Percentiles rank a stretch among this genome's conserved stretches.
phyloP scores from a whole-genome alignment of 2,113 vertebrate species.

The Petroica traversi region DNA sequence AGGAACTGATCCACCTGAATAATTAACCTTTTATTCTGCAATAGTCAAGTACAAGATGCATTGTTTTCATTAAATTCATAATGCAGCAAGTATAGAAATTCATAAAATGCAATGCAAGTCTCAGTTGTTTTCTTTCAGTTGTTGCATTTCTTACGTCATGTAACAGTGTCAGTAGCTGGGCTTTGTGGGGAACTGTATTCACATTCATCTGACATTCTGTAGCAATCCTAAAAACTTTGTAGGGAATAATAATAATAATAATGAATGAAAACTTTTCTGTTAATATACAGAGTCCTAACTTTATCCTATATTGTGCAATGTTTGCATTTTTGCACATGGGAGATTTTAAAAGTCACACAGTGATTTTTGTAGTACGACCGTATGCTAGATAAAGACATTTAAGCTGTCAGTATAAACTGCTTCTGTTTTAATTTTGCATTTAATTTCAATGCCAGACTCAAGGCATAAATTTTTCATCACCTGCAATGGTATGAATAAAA shows the following conservation, averaged over 20 bases:
- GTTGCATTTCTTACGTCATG: too few relatives aligned
- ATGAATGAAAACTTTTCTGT: slow-evolving; percentile 67
- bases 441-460: slow-evolving; percentile 99
- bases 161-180: slow-evolving; percentile 19
- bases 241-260: slow-evolving; percentile 24
- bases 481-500: slow-evolving; percentile 99
- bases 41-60: slow-evolving; percentile 18
- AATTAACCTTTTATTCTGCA: slow-evolving; percentile 68
- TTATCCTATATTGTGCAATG: slow-evolving; percentile 77
- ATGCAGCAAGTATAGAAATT: slow-evolving; percentile 43
- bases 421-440: slow-evolving; percentile 99
- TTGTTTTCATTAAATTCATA: slow-evolving; percentile 40
- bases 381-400: slow-evolving; percentile 99
- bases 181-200: slow-evolving; percentile 13
- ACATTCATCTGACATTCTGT: neutral
- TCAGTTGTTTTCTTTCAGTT: slow-evolving; percentile 58
- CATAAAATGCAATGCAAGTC: slow-evolving; percentile 49
- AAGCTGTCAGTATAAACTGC: slow-evolving; percentile 99
- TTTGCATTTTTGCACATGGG: slow-evolving; percentile 74
- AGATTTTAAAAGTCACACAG: slow-evolving; percentile 83
- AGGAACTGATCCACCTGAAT: slow-evolving; percentile 62
- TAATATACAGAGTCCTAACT: slow-evolving; percentile 67
- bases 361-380: slow-evolving; percentile 93
- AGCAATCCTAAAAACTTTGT: slow-evolving; percentile 41
- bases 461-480: slow-evolving; percentile 99